Conservation (phyloP, 1,140 invertebrate species). For the Bombus cullumanus region DNA sequence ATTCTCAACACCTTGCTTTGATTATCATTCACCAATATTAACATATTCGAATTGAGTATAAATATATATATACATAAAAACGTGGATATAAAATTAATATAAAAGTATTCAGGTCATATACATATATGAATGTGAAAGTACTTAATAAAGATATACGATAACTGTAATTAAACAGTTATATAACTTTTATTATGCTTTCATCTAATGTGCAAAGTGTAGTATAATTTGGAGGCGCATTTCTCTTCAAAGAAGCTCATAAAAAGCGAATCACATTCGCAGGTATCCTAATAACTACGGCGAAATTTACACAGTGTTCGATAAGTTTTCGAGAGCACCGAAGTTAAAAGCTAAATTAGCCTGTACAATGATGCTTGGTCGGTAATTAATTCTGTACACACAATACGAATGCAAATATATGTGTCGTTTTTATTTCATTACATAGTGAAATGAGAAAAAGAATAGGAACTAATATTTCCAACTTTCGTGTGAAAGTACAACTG, state of each 20-base stretch:
- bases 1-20: not conserved
- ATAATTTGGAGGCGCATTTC: conserved; percentile 45
- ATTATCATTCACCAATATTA: not conserved
- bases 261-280: conserved; percentile 37
- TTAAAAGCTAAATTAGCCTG: conserved; percentile 57
- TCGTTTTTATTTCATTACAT: conserved; percentile 19
- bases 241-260: conserved; percentile 21
- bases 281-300: conserved; percentile 35
- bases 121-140: conserved; percentile 6
- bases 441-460: not conserved
- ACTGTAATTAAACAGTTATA: conserved; percentile 19
- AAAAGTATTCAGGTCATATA: not conserved
- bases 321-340: conserved; percentile 55
- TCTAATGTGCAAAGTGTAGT: not conserved
- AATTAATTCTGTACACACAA: conserved; percentile 23
- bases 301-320: conserved; percentile 45
- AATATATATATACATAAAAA: not conserved
- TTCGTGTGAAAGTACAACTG: not conserved
- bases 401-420: conserved; percentile 18
- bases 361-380: conserved; percentile 53
- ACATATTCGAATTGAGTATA: not conserved
- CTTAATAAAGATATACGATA: conserved; percentile 2
- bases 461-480: not conserved
- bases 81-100: conserved; percentile 19
- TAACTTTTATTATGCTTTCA: not conserved